These are phyloP conservation scores for Megatriorchis doriae DNA, from an alignment of 2,113 vertebrate species.

Conservation along the genomic window DNA sequence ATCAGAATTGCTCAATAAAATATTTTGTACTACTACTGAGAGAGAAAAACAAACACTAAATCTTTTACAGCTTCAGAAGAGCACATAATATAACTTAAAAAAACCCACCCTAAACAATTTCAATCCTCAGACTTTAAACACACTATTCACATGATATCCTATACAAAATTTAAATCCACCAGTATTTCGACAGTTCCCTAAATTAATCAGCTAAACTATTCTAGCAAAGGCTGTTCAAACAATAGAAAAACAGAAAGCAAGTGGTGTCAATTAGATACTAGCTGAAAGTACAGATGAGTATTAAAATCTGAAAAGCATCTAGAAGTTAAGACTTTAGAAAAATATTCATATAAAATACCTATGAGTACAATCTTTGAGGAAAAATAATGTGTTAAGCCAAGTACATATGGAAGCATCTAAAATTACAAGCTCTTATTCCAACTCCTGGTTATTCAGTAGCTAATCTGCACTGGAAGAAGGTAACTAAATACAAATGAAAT, in stretches of 20 bases:
- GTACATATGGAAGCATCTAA: constrained; percentile 49
- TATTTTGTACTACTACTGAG: neutral
- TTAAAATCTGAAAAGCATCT: neutral
- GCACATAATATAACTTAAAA: neutral
- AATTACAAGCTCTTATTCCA: constrained; percentile 47
- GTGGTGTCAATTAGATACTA: neutral
- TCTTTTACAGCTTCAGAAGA: neutral
- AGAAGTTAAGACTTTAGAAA: constrained; percentile 23
- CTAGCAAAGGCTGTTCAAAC: neutral
- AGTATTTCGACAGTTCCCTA: neutral
- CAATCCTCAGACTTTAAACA: neutral
- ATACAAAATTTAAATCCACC: neutral
- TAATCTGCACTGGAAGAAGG: constrained; percentile 43
- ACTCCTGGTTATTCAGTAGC: constrained; percentile 51
- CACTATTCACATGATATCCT: neutral
- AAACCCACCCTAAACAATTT: neutral
- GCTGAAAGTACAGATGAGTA: neutral
- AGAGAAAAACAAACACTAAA: neutral
- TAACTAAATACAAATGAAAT: constrained; percentile 61
- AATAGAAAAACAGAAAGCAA: neutral
- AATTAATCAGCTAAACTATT: neutral
- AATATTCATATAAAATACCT: constrained; percentile 37
- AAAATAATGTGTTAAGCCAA: constrained; percentile 48
- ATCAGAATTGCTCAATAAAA: neutral
- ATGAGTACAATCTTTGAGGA: neutral